Evolutionary conservation across 1,140 invertebrate genomes (phyloP).

Genomic region (Mactra quadrangularis): DNA sequence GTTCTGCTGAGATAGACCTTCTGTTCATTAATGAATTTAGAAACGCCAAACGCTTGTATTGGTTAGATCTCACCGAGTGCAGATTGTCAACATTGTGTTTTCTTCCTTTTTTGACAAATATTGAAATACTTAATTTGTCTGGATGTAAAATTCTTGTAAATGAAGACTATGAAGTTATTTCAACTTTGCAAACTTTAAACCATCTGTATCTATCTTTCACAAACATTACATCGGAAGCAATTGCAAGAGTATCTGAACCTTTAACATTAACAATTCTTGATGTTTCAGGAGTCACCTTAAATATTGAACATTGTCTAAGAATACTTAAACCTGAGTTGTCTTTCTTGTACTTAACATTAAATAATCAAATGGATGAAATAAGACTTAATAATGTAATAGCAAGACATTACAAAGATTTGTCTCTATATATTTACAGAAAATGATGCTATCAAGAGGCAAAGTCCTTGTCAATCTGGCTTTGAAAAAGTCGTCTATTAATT

Average conservation of each 20-base stretch:
- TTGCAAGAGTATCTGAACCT: constrained; percentile 29
- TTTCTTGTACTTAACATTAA: constrained; percentile 10
- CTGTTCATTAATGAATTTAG: background rate
- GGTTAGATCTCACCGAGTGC: constrained; percentile 12
- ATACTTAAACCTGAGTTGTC: constrained; percentile 14
- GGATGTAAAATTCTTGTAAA: constrained; percentile 22
- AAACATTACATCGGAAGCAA: constrained; percentile 9
- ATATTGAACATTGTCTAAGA: constrained; percentile 23
- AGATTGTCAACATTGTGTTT: constrained; percentile 32
- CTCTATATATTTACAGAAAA: constrained; percentile 22
- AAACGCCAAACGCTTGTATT: constrained; percentile 1
- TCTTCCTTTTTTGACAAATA: background rate
- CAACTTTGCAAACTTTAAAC: constrained; percentile 5
- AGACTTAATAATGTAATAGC: background rate
- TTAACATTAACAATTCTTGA: constrained; percentile 35
- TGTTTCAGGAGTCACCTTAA: constrained; percentile 8
- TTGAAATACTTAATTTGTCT: constrained; percentile 42
- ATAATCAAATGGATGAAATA: constrained; percentile 22
- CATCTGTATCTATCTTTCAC: constrained; percentile 39
- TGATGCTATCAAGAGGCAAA: constrained; percentile 21
- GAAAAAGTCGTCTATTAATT: background rate
- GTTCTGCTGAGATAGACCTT: constrained; percentile 20
- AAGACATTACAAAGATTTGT: constrained; percentile 26
- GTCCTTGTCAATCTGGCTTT: constrained; percentile 10
- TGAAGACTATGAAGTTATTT: constrained; percentile 30